Conservation (phyloP, 2,113 vertebrate species). For the Pterocles orientalis region DNA sequence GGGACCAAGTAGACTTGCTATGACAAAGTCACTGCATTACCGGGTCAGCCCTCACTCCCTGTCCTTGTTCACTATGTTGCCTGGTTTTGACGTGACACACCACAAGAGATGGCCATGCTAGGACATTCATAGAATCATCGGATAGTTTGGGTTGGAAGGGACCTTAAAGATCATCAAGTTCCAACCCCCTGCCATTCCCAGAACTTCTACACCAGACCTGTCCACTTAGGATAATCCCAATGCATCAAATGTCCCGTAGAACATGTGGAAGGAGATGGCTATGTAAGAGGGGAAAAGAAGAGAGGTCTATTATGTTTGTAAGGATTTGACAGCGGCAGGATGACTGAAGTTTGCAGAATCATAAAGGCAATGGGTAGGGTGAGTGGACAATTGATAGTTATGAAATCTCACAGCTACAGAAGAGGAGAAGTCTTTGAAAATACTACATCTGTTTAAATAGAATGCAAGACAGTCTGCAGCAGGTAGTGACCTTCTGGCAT, state of each 20-base stretch:
- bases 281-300: background rate
- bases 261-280: background rate
- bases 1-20: background rate
- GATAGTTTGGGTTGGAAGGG: too few species aligned
- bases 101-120: background rate
- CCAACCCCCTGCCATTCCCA: background rate
- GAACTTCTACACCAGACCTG: background rate
- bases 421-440: background rate
- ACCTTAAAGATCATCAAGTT: too few species aligned
- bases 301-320: background rate
- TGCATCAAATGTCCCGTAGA: accelerated
- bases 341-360: background rate
- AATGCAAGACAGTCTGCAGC: background rate
- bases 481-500: background rate
- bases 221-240: background rate
- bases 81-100: background rate
- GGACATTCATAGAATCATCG: too few species aligned
- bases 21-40: background rate
- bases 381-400: background rate
- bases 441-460: background rate
- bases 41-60: background rate
- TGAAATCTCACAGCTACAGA: background rate
- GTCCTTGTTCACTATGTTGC: background rate
- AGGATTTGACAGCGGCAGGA: background rate
- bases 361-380: too few species aligned